Conservation (phyloP, 2,113 vertebrate species). For the Phaethornis superciliosus region DNA sequence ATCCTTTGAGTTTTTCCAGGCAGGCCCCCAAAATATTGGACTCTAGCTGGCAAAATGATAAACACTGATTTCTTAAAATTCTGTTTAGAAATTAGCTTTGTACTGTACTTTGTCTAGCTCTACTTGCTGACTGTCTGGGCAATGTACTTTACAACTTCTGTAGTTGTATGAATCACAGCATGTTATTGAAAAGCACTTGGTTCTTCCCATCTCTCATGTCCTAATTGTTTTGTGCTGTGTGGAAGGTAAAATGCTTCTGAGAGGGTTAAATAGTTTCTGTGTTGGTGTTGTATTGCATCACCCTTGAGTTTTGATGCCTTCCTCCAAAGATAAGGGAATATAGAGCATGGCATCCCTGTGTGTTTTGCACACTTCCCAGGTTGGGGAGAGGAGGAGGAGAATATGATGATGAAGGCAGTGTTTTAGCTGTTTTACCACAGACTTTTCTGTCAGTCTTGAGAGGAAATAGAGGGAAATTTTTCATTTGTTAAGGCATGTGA, state of each 20-base stretch:
- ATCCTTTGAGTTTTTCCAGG: conserved; percentile 18
- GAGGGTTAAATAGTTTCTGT: not conserved
- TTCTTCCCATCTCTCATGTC: not conserved
- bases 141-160: conserved; percentile 23
- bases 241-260: not conserved
- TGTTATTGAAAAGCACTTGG: conserved; percentile 31
- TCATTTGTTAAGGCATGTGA: not conserved
- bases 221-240: not conserved
- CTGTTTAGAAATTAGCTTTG: conserved; percentile 48
- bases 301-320: not conserved
- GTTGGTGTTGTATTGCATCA: not conserved
- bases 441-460: not conserved
- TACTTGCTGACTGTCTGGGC: conserved; percentile 36
- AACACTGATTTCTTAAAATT: conserved; percentile 40
- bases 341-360: not conserved
- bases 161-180: conserved; percentile 16
- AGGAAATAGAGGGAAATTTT: not conserved
- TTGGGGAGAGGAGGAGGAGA: not conserved
- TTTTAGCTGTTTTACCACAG: not conserved
- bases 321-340: not conserved
- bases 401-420: not conserved
- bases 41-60: conserved; percentile 52
- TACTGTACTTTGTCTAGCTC: conserved; percentile 24
- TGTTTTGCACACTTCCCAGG: not conserved
- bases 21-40: conserved; percentile 20